Evolutionary conservation across 1,140 invertebrate genomes (phyloP).

Genomic region (Sinella curviseta): DNA sequence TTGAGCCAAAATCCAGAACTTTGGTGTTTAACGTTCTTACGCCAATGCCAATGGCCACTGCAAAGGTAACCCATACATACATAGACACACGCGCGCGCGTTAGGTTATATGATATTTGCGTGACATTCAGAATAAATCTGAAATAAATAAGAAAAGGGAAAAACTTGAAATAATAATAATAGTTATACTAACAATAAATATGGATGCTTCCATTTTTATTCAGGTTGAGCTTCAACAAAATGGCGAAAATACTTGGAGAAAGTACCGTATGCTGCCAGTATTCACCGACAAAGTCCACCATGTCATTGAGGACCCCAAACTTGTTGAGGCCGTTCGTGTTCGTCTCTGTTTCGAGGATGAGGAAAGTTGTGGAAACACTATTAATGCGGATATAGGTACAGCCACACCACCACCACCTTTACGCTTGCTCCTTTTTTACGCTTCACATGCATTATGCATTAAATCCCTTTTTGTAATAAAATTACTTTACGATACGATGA

Average conservation of each 20-base stretch:
- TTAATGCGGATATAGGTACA: conserved; percentile 48
- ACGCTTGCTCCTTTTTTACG: background rate
- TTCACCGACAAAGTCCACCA: conserved; percentile 42
- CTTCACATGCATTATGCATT: background rate
- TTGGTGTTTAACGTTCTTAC: conserved; percentile 73
- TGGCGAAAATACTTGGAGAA: conserved; percentile 45
- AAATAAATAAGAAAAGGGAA: background rate
- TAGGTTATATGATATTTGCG: conserved; percentile 42
- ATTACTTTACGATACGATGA: background rate
- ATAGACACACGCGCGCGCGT: too few relatives aligned
- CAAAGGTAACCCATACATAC: too few relatives aligned
- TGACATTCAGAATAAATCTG: background rate
- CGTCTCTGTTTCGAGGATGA: conserved; percentile 48
- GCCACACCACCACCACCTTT: background rate
- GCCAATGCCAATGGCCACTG: conserved; percentile 66
- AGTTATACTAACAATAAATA: conserved; percentile 16
- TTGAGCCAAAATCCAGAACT: conserved; percentile 71
- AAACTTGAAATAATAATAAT: background rate
- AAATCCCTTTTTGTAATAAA: background rate
- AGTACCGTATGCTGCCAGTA: conserved; percentile 43
- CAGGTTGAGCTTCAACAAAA: conserved; percentile 43
- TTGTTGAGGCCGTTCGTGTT: conserved; percentile 47
- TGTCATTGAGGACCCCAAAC: conserved; percentile 38
- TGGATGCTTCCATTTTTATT: background rate
- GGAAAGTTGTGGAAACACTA: conserved; percentile 43